Evolutionary conservation across 2,113 vertebrate genomes (phyloP), one percentile per base, ranked within the genome.

Genomic region (Bothrops jararaca): DNA sequence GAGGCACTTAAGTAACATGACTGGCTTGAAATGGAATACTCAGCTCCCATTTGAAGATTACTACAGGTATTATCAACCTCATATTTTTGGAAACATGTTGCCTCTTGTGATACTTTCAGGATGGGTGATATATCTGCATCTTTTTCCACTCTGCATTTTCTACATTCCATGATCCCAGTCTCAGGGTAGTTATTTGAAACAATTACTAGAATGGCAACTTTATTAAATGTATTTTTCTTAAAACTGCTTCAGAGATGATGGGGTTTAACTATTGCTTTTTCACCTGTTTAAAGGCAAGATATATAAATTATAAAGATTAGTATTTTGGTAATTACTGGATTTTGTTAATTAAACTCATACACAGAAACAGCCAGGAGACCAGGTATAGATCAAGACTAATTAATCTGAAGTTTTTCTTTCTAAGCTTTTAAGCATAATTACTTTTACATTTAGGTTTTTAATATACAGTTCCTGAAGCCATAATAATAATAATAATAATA

Each of bases 261-360:
- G 50, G 80, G 89, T 96, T 88, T 95, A 89, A 64, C 8, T 92
- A 20, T 92, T 56, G 42, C 42, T 34, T 91, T 90, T 20, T 74
- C 90, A 93, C 95, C 96, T 96, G 93, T 85, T 94, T 39, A 86
- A 92, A 94, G 95, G 94, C 1, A 90, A 91, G 50, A 89, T 60
- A 92, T 88, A 20, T 85, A 88, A 0, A 4, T 89, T 50, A 90
- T 90, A 57, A 5, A 1, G 86, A 64, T 22, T 45, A 2, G 23
- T 50, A n/a, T 22, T 54, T 39, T 42, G 42, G 58, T 48, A 7
- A 34, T 60, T 64, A 15, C 1, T 56, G 9, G 24, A 22, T 86
- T 87, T 13, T 48, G n/a, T 7, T 18, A 85, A 86, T 20, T 56
- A 91, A 50, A 34, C 22, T n/a, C 9, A 20, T 23, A 48, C 7